phyloP scores from a whole-genome alignment of 2,113 vertebrate species.

The Mandrillus leucophaeus region DNA sequence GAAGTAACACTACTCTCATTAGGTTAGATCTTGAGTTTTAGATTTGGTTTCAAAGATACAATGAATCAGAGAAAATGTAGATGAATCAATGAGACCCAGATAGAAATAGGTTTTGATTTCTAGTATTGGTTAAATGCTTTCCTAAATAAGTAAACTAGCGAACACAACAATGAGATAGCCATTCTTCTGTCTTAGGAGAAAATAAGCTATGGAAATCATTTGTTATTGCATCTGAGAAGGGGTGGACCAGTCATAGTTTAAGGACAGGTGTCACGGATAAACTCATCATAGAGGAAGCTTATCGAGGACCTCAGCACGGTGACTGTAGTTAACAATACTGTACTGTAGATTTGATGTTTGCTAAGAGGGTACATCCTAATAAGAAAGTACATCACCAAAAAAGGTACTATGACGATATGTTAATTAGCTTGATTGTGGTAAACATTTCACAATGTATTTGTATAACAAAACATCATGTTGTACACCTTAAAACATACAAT shows the following conservation, averaged over 20 bases:
- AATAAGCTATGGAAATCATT: not conserved
- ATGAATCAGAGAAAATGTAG: not conserved
- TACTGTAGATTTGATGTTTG: not conserved
- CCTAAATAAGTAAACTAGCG: not conserved
- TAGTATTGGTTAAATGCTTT: not conserved
- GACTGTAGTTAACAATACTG: not conserved
- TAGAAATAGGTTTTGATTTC: conserved; percentile 29
- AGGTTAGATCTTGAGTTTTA: not conserved
- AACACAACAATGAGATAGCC: not conserved
- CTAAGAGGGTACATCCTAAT: not conserved
- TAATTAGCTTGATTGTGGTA: not conserved
- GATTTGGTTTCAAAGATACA: conserved; percentile 15
- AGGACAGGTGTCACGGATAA: not conserved
- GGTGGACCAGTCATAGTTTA: not conserved
- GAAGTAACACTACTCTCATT: not conserved
- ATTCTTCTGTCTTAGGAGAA: not conserved
- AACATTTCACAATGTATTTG: not conserved
- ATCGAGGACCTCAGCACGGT: not conserved
- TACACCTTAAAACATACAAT: not conserved
- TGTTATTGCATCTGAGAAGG: not conserved
- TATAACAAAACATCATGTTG: not conserved
- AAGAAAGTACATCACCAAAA: not conserved
- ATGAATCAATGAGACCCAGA: not conserved
- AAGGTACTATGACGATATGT: not conserved
- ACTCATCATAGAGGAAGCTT: not conserved